A percentile compares a stretch with the other conserved stretches of the same genome.
Evolutionary conservation across 2,797 vertebrate genomes (phyloP).

Genomic region (Xenopus petersii): DNA sequence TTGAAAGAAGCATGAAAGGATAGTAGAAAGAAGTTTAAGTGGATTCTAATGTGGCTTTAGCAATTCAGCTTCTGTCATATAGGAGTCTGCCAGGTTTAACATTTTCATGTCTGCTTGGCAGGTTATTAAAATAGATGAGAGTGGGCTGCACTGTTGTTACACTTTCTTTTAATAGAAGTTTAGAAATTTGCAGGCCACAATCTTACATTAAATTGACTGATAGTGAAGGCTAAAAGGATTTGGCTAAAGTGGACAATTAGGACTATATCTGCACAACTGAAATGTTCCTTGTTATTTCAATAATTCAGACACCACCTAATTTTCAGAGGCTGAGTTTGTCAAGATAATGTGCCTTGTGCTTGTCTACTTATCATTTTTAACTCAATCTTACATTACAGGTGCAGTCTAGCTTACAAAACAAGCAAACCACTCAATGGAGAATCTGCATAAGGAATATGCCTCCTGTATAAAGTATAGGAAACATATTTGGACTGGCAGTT

Average conservation of each 20-base stretch:
- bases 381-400: conserved; percentile 79
- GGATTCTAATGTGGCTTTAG: conserved; percentile 86
- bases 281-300: conserved; percentile 98
- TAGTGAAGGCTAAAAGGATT: conserved; percentile 85
- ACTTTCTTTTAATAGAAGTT: conserved; percentile 84
- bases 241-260: conserved; percentile 97
- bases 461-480: conserved; percentile 49
- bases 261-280: conserved; percentile 83
- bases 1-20: conserved; percentile 72
- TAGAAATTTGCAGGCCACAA: conserved; percentile 80
- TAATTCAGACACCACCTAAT: conserved; percentile 94
- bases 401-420: conserved; percentile 78
- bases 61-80: conserved; percentile 90
- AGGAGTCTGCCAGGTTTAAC: conserved; percentile 85
- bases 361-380: conserved; percentile 94
- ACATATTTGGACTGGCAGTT: conserved; percentile 57
- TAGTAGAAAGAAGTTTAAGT: conserved; percentile 76
- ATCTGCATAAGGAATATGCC: conserved; percentile 73
- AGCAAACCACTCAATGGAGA: conserved; percentile 66
- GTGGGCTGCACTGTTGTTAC: conserved; percentile 76
- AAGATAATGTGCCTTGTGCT: conserved; percentile 88
- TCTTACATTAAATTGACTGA: conserved; percentile 80
- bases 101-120: conserved; percentile 96
- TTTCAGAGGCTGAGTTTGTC: conserved; percentile 88
- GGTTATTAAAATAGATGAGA: conserved; percentile 99